These are phyloP conservation scores for Sarcophaga caerulescens DNA, from an alignment of 2,888 invertebrate genomes.

Conservation along the genomic window DNA sequence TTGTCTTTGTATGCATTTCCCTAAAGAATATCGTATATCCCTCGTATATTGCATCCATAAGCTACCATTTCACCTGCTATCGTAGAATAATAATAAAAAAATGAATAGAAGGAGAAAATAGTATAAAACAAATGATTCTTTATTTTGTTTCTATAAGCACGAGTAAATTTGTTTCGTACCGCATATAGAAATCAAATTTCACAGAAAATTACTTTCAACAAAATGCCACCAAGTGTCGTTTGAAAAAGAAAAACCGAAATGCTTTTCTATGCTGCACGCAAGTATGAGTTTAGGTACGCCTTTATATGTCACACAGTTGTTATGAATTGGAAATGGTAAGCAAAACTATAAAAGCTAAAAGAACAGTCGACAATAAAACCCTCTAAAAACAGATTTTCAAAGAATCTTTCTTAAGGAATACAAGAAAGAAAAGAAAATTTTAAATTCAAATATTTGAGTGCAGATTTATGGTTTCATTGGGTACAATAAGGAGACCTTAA, in stretches of 20 bases:
- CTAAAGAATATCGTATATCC: not conserved
- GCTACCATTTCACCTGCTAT: not conserved
- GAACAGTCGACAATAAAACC: not conserved
- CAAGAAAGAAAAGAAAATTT: no score
- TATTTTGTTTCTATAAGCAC: slow-evolving; percentile 20
- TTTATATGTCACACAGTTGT: slow-evolving; percentile 8
- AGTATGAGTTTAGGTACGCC: not conserved
- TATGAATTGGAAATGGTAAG: slow-evolving; percentile 26
- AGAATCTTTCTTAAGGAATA: no score
- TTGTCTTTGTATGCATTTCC: no score
- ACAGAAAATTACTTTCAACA: slow-evolving; percentile 67
- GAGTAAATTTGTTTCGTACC: slow-evolving; percentile 1
- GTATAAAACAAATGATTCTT: slow-evolving; percentile 18
- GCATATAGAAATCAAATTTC: slow-evolving; percentile 65
- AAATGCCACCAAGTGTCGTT: slow-evolving; percentile 67
- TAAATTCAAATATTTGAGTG: no score
- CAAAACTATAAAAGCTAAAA: not conserved
- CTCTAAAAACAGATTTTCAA: no score
- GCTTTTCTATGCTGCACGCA: slow-evolving; percentile 33
- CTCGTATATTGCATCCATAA: slow-evolving; percentile 15
- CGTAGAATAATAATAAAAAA: not conserved
- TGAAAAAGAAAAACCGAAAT: slow-evolving; percentile 51
- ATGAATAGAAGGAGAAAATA: not conserved
- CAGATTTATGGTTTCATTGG: no score
- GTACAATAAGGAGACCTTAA: no score